Conservation (phyloP, 2,888 invertebrate genomes). For the Crepidodera aurea region DNA sequence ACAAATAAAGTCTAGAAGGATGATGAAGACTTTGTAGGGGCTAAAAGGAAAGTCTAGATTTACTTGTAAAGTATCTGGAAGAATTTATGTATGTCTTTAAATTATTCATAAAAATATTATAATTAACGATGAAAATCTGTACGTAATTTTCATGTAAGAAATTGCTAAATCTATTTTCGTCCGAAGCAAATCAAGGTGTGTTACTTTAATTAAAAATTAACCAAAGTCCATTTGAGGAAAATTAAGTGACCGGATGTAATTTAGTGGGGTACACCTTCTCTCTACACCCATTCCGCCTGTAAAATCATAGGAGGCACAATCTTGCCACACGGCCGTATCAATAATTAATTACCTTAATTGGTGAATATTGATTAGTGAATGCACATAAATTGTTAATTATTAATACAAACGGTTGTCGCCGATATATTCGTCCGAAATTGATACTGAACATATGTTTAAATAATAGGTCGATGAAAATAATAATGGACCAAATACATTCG, state of each 20-base stretch:
- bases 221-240: slow-evolving; percentile 39
- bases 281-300: slow-evolving; percentile 40
- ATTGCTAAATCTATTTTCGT: slow-evolving; percentile 11
- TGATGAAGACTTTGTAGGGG: too few species aligned
- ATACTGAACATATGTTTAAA: slow-evolving; percentile 2
- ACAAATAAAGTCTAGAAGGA: too few species aligned
- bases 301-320: slow-evolving; percentile 41
- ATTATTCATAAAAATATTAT: too few species aligned
- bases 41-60: too few species aligned
- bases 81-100: too few species aligned
- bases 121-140: too few species aligned
- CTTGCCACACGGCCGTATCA: slow-evolving; percentile 42
- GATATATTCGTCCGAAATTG: neutral
- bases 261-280: slow-evolving; percentile 44
- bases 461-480: neutral
- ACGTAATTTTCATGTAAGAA: too few species aligned
- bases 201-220: slow-evolving; percentile 39
- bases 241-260: slow-evolving; percentile 48
- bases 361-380: slow-evolving; percentile 45
- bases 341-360: slow-evolving; percentile 53
- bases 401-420: neutral
- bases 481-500: too few species aligned
- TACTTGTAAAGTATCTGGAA: too few species aligned
- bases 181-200: slow-evolving; percentile 33
- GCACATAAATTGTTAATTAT: slow-evolving; percentile 49